A percentile compares a stretch with the other conserved stretches of the same genome.
Evolutionary conservation across 2,888 invertebrate genomes (phyloP).

Genomic region (Mythimna lalbum): DNA sequence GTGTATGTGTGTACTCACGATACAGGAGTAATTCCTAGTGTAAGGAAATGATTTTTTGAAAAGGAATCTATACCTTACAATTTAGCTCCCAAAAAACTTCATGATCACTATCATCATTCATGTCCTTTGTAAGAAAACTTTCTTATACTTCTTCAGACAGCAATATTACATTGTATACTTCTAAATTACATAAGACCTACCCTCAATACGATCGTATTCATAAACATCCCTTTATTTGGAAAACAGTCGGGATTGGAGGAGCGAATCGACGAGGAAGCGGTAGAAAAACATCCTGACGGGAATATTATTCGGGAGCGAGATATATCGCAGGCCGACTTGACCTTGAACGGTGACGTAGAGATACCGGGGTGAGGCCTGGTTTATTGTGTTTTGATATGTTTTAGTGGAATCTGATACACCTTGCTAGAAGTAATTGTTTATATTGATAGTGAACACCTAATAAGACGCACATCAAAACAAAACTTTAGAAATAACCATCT

Average conservation of each 20-base stretch:
- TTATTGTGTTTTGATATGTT: not conserved
- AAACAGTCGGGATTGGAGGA: constrained; percentile 50
- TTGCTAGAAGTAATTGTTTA: not conserved
- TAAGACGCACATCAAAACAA: not conserved
- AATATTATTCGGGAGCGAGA: constrained; percentile 40
- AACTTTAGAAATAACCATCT: not conserved
- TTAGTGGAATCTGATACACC: not conserved
- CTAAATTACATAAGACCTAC: constrained; percentile 21
- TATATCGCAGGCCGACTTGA: constrained; percentile 18
- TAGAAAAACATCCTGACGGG: constrained; percentile 59
- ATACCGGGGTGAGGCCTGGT: not conserved
- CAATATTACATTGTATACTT: constrained; percentile 1
- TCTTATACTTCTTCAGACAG: not conserved
- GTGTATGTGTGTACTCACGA: no score
- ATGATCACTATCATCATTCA: not conserved
- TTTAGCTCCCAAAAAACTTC: not conserved
- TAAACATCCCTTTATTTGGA: constrained; percentile 55
- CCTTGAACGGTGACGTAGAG: constrained; percentile 28
- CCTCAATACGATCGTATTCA: constrained; percentile 40
- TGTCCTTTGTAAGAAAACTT: constrained; percentile 9
- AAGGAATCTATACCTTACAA: no score
- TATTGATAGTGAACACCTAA: not conserved
- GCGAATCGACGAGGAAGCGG: constrained; percentile 50
- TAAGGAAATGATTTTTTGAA: no score
- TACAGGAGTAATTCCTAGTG: no score